Percentiles rank a stretch among this genome's conserved stretches.
Evolutionary conservation across 2,888 invertebrate species (phyloP).

Genomic region (Napeogenes sylphis): DNA sequence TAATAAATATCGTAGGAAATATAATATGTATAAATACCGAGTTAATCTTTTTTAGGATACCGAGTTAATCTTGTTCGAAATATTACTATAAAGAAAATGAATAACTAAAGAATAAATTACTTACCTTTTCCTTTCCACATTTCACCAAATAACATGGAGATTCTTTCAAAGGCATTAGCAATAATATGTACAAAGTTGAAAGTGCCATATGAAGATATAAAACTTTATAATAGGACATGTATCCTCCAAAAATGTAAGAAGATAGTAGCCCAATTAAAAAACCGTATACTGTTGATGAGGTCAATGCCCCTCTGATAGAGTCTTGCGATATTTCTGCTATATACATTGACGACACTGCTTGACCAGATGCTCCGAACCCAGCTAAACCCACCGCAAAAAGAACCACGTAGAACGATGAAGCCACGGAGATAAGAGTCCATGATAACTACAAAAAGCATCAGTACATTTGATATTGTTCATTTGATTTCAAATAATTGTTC

Average conservation of each 20-base stretch:
- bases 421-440: conserved; percentile 55
- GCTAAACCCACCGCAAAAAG: conserved; percentile 48
- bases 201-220: conserved; percentile 47
- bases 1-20: too few relatives aligned
- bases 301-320: conserved; percentile 58
- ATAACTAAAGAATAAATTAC: conserved; percentile 6
- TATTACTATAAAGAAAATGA: too few relatives aligned
- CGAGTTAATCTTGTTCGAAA: too few relatives aligned
- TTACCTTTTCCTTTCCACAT: conserved; percentile 51
- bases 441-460: conserved; percentile 45
- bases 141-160: conserved; percentile 58
- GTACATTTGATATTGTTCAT: too few relatives aligned
- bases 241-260: conserved; percentile 56
- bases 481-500: too few relatives aligned
- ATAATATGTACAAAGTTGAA: conserved; percentile 47
- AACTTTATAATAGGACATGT: conserved; percentile 51
- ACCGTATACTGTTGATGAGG: conserved; percentile 52
- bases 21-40: too few relatives aligned
- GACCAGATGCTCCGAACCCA: conserved; percentile 60
- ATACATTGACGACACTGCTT: conserved; percentile 59
- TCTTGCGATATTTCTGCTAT: conserved; percentile 64
- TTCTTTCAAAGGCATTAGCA: conserved; percentile 50
- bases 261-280: conserved; percentile 56
- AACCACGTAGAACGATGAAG: conserved; percentile 47
- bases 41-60: too few relatives aligned